Conservation (phyloP, 1,140 invertebrate species). For the Meloidogyne floridensis region DNA sequence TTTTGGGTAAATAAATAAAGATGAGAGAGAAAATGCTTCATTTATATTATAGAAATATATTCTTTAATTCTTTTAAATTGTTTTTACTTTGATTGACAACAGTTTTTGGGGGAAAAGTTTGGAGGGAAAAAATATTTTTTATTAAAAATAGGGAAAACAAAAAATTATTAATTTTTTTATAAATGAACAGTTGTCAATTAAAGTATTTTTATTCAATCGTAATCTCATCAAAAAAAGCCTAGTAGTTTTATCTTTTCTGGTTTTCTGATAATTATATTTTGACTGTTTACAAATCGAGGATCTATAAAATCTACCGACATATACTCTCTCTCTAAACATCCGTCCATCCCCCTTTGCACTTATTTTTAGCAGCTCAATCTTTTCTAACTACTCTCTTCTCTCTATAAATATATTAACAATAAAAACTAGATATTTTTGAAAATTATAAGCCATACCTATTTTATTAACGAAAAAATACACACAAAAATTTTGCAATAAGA, state of each 20-base stretch:
- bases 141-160: too few species aligned
- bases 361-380: background rate
- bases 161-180: too few species aligned
- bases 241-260: background rate
- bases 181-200: too few species aligned
- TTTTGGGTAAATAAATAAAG: constrained; percentile 7
- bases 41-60: background rate
- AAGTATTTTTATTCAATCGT: background rate
- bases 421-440: constrained; percentile 1
- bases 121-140: too few species aligned
- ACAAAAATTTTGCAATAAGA: too few species aligned
- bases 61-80: background rate
- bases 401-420: too few species aligned
- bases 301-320: too few species aligned
- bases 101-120: too few species aligned
- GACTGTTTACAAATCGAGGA: too few species aligned
- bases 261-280: too few species aligned
- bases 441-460: background rate
- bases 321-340: background rate
- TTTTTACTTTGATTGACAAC: background rate
- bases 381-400: background rate
- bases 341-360: background rate
- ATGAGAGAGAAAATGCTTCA: background rate
- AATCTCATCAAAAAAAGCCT: background rate
- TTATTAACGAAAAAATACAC: background rate